phyloP scores from a whole-genome alignment of 2,797 vertebrate species.

The Tenualosa ilisha region DNA sequence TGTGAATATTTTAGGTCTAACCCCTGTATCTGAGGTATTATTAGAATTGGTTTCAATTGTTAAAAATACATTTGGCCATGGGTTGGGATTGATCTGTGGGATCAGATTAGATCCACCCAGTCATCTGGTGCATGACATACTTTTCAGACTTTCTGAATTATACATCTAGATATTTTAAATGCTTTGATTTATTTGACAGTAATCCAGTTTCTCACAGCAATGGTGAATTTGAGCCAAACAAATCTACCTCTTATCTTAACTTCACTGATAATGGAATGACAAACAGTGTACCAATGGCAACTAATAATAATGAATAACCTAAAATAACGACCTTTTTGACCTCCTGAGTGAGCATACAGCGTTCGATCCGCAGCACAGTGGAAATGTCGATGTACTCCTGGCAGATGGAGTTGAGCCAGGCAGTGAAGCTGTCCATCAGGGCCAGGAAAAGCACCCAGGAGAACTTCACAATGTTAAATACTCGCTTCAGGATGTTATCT shows the following conservation, averaged over 20 bases:
- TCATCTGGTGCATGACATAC: too few species aligned
- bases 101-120: too few species aligned
- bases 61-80: not conserved
- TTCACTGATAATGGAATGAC: not conserved
- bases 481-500: conserved; percentile 90
- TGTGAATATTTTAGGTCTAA: not conserved
- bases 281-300: not conserved
- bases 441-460: conserved; percentile 91
- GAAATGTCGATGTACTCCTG: conserved; percentile 92
- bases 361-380: conserved; percentile 88
- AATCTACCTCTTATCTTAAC: not conserved
- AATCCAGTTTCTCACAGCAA: not conserved
- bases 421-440: conserved; percentile 90
- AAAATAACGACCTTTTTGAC: conserved; percentile 84
- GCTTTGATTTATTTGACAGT: not conserved
- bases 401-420: conserved; percentile 89
- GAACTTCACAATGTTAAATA: conserved; percentile 90
- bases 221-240: not conserved
- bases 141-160: not conserved
- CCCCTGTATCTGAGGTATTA: not conserved
- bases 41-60: not conserved
- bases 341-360: conserved; percentile 92
- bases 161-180: not conserved
- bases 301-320: too few species aligned
- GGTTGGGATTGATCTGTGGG: not conserved